Conservation (phyloP, 2,888 invertebrate species). For the Dioctria rufipes region DNA sequence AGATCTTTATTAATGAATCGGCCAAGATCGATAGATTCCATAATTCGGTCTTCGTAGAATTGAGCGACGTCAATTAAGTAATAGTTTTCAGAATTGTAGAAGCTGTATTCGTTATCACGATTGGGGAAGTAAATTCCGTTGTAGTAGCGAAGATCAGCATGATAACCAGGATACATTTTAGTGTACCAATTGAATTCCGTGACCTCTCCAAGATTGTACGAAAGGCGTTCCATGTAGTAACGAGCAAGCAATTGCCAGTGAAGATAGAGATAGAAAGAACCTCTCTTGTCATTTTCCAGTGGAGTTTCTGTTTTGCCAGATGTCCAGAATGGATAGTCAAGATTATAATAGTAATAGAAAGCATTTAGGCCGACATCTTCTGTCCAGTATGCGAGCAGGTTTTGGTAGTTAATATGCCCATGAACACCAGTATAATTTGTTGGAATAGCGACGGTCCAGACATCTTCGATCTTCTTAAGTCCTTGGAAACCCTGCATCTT, state of each 20-base stretch:
- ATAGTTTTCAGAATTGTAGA: conserved; percentile 68
- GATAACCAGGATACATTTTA: conserved; percentile 76
- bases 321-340: conserved; percentile 82
- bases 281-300: conserved; percentile 68
- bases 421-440: conserved; percentile 80
- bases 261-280: conserved; percentile 72
- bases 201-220: conserved; percentile 79
- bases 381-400: conserved; percentile 79
- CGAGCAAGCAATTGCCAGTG: conserved; percentile 73
- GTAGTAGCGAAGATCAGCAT: conserved; percentile 76
- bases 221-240: conserved; percentile 75
- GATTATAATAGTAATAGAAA: conserved; percentile 79
- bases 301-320: conserved; percentile 71
- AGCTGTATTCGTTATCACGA: conserved; percentile 74
- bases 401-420: conserved; percentile 75
- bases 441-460: conserved; percentile 76
- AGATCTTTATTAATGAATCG: conserved; percentile 71
- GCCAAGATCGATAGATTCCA: conserved; percentile 76
- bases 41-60: conserved; percentile 74
- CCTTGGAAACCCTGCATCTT: conserved; percentile 76
- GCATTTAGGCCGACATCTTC: conserved; percentile 85
- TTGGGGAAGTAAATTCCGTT: conserved; percentile 80
- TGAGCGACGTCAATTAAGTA: conserved; percentile 69
- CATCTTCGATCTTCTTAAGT: conserved; percentile 71
- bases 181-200: conserved; percentile 74